Evolutionary conservation across 2,888 invertebrate species (phyloP), one percentile per base, ranked within the genome.

Genomic region (Drosophila mercatorum): DNA sequence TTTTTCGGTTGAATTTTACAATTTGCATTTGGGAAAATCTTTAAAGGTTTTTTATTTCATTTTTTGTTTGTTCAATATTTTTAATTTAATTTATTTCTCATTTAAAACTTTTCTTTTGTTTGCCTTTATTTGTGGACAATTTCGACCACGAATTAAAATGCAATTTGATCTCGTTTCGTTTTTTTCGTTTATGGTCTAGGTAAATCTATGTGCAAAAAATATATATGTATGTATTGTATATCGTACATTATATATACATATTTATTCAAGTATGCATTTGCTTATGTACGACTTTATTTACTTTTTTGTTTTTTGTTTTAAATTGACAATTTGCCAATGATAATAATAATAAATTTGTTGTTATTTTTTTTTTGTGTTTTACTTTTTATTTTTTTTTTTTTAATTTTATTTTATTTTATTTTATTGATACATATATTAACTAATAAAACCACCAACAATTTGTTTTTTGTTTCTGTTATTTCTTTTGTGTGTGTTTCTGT

Each of bases 121-220:
- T 43, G 51, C 63, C 75, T 53, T 60, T 14, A 43, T 61, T 51
- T 62, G 52, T 66, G 62, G 60, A 63, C 67, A 62, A 41, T 68
- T 62, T 52, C 14, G 51, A 52, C 28, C 59, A 65, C 72, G 51
- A 56, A 68, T 58, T 56, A 56, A 56, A 56, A 56, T 57, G 57
- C 44, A 36, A 26, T 44, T 57, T 10, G 22, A 22, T 55, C 11
- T 55, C 26, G 4, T 8, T 47, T 8, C 7, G 0, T n/a, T n/a
- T 60, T 55, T 59, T 17, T 63, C 31, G 49, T 51, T 57, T 68
- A 73, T 68, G 72, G 55, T 69, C 87, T 83, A 83, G 81, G 75
- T 86, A 83, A 88, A 73, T 78, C 86, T 86, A 86, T 86, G 86
- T 86, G 88, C 88, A 88, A 88, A 86, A 86, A 86, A 86, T 83